A percentile compares a stretch with the other conserved stretches of the same genome.
phyloP scores from a whole-genome alignment of 2,888 invertebrate species.

The Temnothorax ravouxi region DNA sequence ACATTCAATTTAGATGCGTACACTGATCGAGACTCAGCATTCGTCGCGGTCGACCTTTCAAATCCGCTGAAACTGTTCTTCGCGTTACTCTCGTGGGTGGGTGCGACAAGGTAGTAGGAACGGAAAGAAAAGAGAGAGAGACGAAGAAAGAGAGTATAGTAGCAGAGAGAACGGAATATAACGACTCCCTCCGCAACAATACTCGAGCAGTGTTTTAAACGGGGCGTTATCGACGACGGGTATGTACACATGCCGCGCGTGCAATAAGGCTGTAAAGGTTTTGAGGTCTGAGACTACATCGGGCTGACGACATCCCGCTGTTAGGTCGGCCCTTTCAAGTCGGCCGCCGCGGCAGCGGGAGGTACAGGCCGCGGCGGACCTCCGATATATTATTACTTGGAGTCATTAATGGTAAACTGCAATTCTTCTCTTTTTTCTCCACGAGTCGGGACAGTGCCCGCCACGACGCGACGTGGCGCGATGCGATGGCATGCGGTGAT shows the following conservation, averaged over 20 bases:
- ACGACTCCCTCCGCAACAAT: constrained; percentile 68
- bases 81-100: constrained; percentile 10
- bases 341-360: constrained; percentile 84
- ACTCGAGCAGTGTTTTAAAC: constrained; percentile 73
- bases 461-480: not conserved
- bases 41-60: constrained; percentile 51
- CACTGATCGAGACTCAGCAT: constrained; percentile 26
- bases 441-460: constrained; percentile 62
- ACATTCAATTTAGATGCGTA: constrained; percentile 40
- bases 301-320: constrained; percentile 84
- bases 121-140: constrained; percentile 33
- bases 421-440: constrained; percentile 79
- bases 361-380: constrained; percentile 79
- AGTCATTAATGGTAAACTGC: constrained; percentile 85
- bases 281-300: constrained; percentile 79
- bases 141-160: not conserved
- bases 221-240: constrained; percentile 73
- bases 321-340: constrained; percentile 84
- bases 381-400: constrained; percentile 84
- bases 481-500: constrained; percentile 32
- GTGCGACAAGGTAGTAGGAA: constrained; percentile 20
- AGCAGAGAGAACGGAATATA: constrained; percentile 33
- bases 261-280: constrained; percentile 74
- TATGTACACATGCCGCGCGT: constrained; percentile 56
- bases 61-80: constrained; percentile 55